These are phyloP conservation scores for Acheta domesticus DNA, from an alignment of 2,888 invertebrate genomes.

Conservation along the genomic window DNA sequence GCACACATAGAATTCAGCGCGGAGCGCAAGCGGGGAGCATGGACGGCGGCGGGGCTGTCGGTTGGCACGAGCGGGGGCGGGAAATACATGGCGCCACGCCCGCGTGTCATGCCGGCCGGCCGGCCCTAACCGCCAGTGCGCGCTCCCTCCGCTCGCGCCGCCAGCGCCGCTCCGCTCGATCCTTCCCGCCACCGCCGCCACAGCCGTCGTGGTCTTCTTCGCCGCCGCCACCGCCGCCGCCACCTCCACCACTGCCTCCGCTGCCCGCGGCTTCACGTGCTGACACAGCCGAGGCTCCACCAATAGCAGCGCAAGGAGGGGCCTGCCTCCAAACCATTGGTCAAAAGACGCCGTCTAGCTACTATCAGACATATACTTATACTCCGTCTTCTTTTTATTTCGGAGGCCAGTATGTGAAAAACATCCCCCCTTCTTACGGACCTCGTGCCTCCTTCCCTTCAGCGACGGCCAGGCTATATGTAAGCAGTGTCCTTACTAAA, in stretches of 20 bases:
- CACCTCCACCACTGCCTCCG: neutral
- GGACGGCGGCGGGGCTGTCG: no score
- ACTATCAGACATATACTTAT: neutral
- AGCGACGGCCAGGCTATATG: neutral
- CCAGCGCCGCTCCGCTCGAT: no score
- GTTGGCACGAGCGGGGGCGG: no score
- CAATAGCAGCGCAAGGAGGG: neutral
- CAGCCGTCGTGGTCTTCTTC: no score
- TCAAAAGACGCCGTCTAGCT: constrained; percentile 7
- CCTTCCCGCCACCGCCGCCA: no score
- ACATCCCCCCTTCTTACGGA: neutral
- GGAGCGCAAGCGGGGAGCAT: no score
- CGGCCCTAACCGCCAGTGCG: no score
- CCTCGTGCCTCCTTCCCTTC: neutral
- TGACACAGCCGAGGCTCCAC: neutral
- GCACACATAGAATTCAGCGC: no score
- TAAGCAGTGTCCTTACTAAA: neutral
- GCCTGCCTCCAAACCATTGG: neutral
- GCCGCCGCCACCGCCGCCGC: neutral
- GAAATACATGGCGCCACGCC: no score
- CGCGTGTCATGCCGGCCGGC: no score
- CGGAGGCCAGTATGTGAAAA: neutral
- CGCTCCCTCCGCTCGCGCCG: no score
- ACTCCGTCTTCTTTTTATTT: neutral
- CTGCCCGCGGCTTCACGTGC: neutral